Evolutionary conservation across 2,797 vertebrate species (phyloP).

Genomic region (Nannoperca obscura): DNA sequence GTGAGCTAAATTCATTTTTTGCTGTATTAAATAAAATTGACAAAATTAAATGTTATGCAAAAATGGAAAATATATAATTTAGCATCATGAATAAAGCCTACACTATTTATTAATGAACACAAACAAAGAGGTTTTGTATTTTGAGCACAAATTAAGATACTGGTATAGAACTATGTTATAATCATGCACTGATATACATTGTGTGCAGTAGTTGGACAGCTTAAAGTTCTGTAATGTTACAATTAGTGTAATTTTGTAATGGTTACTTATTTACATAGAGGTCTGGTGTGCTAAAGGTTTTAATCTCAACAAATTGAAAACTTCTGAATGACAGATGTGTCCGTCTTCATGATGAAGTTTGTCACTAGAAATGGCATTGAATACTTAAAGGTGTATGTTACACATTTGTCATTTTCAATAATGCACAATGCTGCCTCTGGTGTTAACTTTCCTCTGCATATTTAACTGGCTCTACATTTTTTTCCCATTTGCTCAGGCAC

Average conservation of each 20-base stretch:
- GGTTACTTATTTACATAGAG: not conserved
- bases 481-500: constrained; percentile 86
- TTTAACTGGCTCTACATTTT: constrained; percentile 24
- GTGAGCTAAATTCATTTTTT: not conserved
- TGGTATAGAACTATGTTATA: not conserved
- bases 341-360: not conserved
- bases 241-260: not conserved
- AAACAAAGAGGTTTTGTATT: not conserved
- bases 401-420: constrained; percentile 2
- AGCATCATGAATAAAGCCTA: not conserved
- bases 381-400: not conserved
- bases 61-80: not conserved
- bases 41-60: not conserved
- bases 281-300: not conserved
- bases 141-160: not conserved
- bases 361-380: not conserved
- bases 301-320: not conserved
- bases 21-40: not conserved
- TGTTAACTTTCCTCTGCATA: constrained; percentile 13
- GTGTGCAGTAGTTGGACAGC: not conserved
- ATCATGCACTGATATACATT: too few relatives aligned
- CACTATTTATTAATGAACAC: not conserved
- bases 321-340: not conserved
- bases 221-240: not conserved
- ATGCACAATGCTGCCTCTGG: not conserved